These are phyloP conservation scores for Drosophila niveifrons DNA, from an alignment of 2,888 invertebrate species.

Conservation along the genomic window DNA sequence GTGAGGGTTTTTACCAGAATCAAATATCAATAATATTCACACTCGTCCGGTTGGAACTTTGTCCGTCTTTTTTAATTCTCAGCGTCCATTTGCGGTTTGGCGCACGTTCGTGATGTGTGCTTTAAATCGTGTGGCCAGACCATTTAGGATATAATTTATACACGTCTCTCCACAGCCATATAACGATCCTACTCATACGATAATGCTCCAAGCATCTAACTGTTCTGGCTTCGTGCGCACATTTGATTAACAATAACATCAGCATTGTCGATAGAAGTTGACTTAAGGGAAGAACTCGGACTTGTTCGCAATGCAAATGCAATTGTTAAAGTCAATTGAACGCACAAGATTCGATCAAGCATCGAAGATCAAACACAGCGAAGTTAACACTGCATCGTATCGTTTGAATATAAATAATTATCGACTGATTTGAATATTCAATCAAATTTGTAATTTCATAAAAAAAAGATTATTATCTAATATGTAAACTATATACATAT, in stretches of 20 bases:
- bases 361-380: too few species aligned
- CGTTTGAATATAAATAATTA: too few species aligned
- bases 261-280: too few species aligned
- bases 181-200: slow-evolving; percentile 2
- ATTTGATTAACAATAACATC: slow-evolving; percentile 16
- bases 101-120: slow-evolving; percentile 68
- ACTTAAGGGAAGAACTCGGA: slow-evolving; percentile 18
- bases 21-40: slow-evolving; percentile 46
- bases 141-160: slow-evolving; percentile 69
- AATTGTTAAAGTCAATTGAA: neutral
- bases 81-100: slow-evolving; percentile 59
- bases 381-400: too few species aligned
- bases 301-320: slow-evolving; percentile 9
- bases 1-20: slow-evolving; percentile 77
- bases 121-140: slow-evolving; percentile 62
- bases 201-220: slow-evolving; percentile 36
- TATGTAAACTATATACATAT: too few species aligned
- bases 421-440: too few species aligned
- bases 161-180: slow-evolving; percentile 31
- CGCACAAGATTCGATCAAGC: neutral
- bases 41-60: slow-evolving; percentile 1
- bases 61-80: slow-evolving; percentile 34
- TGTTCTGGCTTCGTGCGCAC: slow-evolving; percentile 48
- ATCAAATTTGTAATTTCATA: too few species aligned
- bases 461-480: too few species aligned